Evolutionary conservation across 2,113 vertebrate species (phyloP).

Genomic region (Heterocephalus glaber): DNA sequence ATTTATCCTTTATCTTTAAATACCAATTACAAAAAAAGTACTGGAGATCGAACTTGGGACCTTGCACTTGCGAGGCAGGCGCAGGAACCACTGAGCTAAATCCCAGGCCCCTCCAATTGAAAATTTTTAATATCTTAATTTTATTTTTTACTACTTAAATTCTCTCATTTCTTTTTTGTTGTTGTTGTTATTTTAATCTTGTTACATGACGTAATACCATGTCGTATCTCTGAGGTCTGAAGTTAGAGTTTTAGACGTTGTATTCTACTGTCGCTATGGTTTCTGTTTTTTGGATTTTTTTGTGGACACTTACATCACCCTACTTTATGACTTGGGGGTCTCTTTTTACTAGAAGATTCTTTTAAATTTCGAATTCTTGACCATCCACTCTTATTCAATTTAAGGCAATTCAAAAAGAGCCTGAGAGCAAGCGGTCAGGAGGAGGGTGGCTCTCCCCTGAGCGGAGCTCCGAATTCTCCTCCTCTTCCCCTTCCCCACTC

Average conservation of each 20-base stretch:
- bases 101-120: no score
- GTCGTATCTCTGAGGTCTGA: neutral
- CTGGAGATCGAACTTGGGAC: no score
- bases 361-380: neutral
- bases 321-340: neutral
- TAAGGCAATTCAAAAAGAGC: neutral
- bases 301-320: neutral
- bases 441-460: no score
- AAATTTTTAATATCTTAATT: neutral
- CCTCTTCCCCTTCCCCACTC: no score
- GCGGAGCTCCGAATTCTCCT: no score
- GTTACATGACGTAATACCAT: neutral
- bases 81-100: no score
- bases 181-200: neutral
- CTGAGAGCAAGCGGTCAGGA: no score
- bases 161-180: neutral
- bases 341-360: neutral
- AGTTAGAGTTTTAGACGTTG: neutral
- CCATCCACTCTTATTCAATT: neutral
- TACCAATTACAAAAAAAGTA: no score
- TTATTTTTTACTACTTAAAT: neutral
- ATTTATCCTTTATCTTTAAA: neutral
- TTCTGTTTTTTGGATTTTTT: neutral
- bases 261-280: neutral
- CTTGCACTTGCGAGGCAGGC: no score